phyloP scores from a whole-genome alignment of 2,888 invertebrate species.

The Leptura quadrifasciata region DNA sequence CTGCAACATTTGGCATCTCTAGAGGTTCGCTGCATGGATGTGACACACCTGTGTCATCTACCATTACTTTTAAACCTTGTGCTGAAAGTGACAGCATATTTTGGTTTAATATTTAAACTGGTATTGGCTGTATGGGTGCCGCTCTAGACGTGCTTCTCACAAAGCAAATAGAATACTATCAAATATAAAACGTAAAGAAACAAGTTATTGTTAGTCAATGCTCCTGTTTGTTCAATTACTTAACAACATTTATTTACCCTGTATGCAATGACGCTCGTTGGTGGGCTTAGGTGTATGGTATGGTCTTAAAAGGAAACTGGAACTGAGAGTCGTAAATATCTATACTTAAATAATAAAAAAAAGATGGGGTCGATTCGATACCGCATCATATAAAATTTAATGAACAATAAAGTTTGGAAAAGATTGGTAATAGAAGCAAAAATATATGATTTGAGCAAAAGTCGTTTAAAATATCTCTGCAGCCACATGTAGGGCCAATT shows the following conservation, averaged over 20 bases:
- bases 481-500: no score
- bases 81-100: conserved; percentile 37
- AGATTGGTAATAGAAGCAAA: background rate
- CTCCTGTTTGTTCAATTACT: conserved; percentile 26
- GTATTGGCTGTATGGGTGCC: conserved; percentile 30
- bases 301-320: background rate
- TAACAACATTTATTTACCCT: conserved; percentile 6
- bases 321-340: conserved; percentile 9
- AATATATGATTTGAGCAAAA: background rate
- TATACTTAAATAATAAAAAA: conserved; percentile 7
- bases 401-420: background rate
- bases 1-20: conserved; percentile 38
- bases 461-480: no score
- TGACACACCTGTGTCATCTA: conserved; percentile 44
- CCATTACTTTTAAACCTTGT: conserved; percentile 33
- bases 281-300: conserved; percentile 1
- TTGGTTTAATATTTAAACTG: conserved; percentile 33
- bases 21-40: conserved; percentile 34
- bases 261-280: background rate
- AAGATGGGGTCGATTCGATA: background rate
- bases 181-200: conserved; percentile 23
- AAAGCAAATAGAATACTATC: conserved; percentile 23
- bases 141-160: conserved; percentile 21
- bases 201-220: conserved; percentile 15
- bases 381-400: background rate